A percentile compares a stretch with the other conserved stretches of the same genome.
These are phyloP conservation scores for Aurelia coerulea DNA, from an alignment of 30 jellyfish, hydroid and myxozoan species.

Conservation along the genomic window DNA sequence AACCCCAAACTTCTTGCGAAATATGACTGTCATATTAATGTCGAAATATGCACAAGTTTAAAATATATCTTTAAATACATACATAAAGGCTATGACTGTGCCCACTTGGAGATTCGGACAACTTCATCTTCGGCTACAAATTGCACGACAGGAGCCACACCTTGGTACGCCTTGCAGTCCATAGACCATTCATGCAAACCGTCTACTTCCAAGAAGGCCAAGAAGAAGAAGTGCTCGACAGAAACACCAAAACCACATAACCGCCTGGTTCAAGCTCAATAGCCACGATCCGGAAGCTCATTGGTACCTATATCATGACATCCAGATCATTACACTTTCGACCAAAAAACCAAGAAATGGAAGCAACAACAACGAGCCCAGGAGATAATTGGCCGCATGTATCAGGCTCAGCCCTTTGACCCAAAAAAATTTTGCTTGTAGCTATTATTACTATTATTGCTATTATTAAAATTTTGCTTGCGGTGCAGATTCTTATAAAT, in stretches of 20 bases:
- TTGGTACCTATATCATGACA: conserved; percentile 54
- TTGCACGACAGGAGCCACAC: conserved; percentile 76
- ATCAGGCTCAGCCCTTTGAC: conserved; percentile 35
- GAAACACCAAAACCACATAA: conserved; percentile 21
- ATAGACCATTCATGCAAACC: conserved; percentile 61
- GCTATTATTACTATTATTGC: conserved; percentile 13
- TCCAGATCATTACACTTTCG: conserved; percentile 68
- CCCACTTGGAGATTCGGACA: conserved; percentile 68
- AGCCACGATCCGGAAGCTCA: conserved; percentile 50
- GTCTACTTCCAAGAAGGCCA: conserved; percentile 56
- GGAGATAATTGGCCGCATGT: conserved; percentile 9
- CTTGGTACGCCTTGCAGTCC: conserved; percentile 64
- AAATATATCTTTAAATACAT: conserved; percentile 65
- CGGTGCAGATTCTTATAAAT: conserved; percentile 29
- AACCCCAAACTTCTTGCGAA: conserved; percentile 57
- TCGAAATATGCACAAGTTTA: conserved; percentile 67
- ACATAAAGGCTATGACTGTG: background rate
- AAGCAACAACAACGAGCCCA: conserved; percentile 10
- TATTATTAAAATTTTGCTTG: no score
- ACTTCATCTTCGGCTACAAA: conserved; percentile 17
- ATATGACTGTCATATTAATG: conserved; percentile 72
- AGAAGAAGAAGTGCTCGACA: conserved; percentile 46
- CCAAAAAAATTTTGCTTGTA: conserved; percentile 25
- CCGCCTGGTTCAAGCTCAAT: conserved; percentile 63
- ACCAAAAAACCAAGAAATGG: conserved; percentile 41